These are phyloP conservation scores for Diplogasteroides magnus DNA, from an alignment of 1,140 invertebrate genomes.

Conservation along the genomic window DNA sequence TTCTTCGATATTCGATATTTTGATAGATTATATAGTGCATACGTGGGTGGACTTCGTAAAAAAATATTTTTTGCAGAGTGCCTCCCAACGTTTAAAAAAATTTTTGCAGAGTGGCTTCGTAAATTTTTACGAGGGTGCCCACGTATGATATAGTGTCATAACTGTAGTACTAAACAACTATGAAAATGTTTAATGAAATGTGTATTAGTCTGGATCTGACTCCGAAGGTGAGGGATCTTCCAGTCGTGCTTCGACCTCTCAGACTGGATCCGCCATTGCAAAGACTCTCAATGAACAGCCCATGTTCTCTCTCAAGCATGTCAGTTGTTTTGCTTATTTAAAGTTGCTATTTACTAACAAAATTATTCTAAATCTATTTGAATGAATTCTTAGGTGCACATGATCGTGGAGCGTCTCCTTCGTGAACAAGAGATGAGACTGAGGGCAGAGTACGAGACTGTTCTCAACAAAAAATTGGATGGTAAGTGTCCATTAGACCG, in stretches of 20 bases:
- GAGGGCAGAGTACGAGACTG: constrained; percentile 50
- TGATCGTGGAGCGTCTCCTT: constrained; percentile 50
- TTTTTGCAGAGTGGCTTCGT: too few species aligned
- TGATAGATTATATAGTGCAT: too few species aligned
- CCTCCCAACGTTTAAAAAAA: too few species aligned
- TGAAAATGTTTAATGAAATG: background rate
- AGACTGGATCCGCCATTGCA: constrained; percentile 4
- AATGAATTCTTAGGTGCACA: constrained; percentile 42
- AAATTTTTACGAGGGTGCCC: too few species aligned
- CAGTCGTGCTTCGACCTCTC: constrained; percentile 6
- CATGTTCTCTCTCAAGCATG: constrained; percentile 47
- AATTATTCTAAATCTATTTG: too few species aligned
- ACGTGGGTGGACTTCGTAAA: too few species aligned
- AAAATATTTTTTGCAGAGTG: too few species aligned
- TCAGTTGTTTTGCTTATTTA: too few species aligned
- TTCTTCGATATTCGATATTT: background rate
- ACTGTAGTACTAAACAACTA: constrained; percentile 5
- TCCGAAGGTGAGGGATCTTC: constrained; percentile 37
- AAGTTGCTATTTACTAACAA: too few species aligned
- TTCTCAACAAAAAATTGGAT: constrained; percentile 45
- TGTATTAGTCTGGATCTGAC: constrained; percentile 46
- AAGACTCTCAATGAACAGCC: constrained; percentile 44
- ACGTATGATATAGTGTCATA: too few species aligned
- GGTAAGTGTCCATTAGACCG: constrained; percentile 29
- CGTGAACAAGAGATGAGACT: constrained; percentile 53